Percentiles rank a stretch among this genome's conserved stretches.
Evolutionary conservation across 1,140 invertebrate species (phyloP).

Genomic region (Scaptomyza hsui): DNA sequence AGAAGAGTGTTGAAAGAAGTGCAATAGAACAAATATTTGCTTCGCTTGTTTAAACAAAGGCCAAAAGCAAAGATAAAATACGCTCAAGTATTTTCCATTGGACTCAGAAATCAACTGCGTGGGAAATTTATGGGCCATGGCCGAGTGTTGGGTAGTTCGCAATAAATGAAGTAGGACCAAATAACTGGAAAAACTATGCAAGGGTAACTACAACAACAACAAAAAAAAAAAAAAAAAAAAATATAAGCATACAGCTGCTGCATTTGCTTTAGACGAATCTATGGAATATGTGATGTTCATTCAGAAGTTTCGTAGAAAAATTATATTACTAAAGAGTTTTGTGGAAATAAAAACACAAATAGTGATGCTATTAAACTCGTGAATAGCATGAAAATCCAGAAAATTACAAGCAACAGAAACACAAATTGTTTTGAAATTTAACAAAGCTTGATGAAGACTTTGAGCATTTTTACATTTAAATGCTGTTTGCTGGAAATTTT

Average conservation of each 20-base stretch:
- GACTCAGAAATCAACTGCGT: background rate
- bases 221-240: too few relatives aligned
- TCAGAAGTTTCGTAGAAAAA: background rate
- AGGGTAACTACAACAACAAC: too few relatives aligned
- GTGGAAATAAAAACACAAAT: background rate
- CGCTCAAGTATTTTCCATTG: background rate
- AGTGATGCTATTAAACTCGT: too few relatives aligned
- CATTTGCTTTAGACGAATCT: background rate
- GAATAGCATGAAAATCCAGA: too few relatives aligned
- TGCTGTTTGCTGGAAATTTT: too few relatives aligned
- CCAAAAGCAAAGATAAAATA: constrained; percentile 5
- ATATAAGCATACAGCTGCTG: too few relatives aligned
- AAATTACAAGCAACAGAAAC: too few relatives aligned
- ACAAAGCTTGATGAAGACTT: too few relatives aligned
- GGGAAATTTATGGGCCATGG: constrained; percentile 12
- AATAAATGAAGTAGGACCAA: background rate
- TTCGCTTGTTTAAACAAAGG: constrained; percentile 29
- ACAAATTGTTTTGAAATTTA: too few relatives aligned
- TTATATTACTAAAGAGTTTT: background rate
- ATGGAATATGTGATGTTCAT: background rate
- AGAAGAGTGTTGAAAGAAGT: constrained; percentile 20
- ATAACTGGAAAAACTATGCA: background rate
- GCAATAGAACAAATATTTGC: constrained; percentile 71
- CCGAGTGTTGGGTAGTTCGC: background rate
- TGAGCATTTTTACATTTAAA: too few relatives aligned